phyloP scores from a whole-genome alignment of 1,140 invertebrate species.

The Apis mellifera region DNA sequence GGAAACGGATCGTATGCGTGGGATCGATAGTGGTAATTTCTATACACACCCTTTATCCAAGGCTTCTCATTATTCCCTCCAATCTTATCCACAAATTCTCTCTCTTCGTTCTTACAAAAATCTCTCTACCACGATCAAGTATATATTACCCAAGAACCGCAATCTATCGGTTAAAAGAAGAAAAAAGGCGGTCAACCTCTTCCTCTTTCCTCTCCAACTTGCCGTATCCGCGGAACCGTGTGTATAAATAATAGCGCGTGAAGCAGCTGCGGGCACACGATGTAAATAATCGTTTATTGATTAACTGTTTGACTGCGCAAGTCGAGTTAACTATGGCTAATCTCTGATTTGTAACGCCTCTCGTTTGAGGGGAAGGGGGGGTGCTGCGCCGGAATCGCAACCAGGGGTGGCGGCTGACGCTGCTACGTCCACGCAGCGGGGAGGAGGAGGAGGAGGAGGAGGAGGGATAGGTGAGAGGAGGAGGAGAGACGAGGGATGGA shows the following conservation, averaged over 20 bases:
- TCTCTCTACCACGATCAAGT: too few relatives aligned
- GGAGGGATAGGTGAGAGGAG: conserved; percentile 20
- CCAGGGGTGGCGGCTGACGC: conserved; percentile 43
- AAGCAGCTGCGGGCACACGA: conserved; percentile 62
- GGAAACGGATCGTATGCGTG: conserved; percentile 24
- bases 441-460: neutral
- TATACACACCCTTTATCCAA: neutral
- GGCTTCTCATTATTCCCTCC: conserved; percentile 9
- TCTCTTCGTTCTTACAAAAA: too few relatives aligned
- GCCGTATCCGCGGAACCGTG: too few relatives aligned
- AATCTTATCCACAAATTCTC: too few relatives aligned
- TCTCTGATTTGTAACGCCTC: conserved; percentile 81
- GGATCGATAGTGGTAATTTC: conserved; percentile 51
- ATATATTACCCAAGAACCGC: too few relatives aligned
- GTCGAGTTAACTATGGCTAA: conserved; percentile 82
- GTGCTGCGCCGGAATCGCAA: conserved; percentile 50
- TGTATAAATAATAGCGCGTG: neutral
- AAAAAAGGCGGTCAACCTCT: too few relatives aligned
- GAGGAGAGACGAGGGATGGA: neutral
- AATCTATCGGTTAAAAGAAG: too few relatives aligned
- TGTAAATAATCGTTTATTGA: conserved; percentile 82
- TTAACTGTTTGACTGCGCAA: conserved; percentile 82
- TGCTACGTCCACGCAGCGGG: conserved; percentile 22
- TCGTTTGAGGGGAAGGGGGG: neutral
- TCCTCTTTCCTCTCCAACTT: too few relatives aligned